These are phyloP conservation scores for Phymanthus crucifer DNA, from an alignment of 92 coral and sea anemone species.

Conservation along the genomic window DNA sequence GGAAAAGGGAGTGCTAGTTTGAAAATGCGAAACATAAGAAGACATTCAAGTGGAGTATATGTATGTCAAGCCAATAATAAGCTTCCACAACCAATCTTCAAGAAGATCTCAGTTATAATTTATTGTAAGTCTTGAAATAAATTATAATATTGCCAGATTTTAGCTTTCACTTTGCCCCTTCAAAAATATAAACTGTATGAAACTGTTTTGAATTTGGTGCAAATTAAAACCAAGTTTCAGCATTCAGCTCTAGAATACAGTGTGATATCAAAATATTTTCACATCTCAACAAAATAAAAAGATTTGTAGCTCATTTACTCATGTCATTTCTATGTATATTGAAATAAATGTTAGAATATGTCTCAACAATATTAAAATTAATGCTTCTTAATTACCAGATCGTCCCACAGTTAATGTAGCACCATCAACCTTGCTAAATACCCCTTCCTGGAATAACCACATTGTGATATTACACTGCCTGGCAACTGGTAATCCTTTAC, in stretches of 20 bases:
- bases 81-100: background rate
- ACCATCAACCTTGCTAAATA: background rate
- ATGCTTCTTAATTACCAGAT: slow-evolving; percentile 2
- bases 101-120: background rate
- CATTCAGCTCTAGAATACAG: too few relatives aligned
- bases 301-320: too few relatives aligned
- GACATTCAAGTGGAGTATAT: background rate
- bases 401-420: slow-evolving; percentile 17
- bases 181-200: too few relatives aligned
- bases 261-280: too few relatives aligned
- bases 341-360: too few relatives aligned
- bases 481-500: slow-evolving; percentile 27
- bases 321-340: too few relatives aligned
- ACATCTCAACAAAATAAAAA: too few relatives aligned
- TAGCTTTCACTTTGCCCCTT: too few relatives aligned
- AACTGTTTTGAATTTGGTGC: too few relatives aligned
- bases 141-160: too few relatives aligned
- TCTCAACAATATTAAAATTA: background rate
- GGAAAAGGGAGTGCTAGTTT: background rate
- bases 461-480: slow-evolving; percentile 15
- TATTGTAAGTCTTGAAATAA: background rate
- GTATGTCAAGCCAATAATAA: background rate
- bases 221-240: too few relatives aligned
- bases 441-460: slow-evolving; percentile 23
- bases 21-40: background rate